Base-by-base conservation (phyloP, 1,140 invertebrate genomes). In the Tenebrio molitor region DNA sequence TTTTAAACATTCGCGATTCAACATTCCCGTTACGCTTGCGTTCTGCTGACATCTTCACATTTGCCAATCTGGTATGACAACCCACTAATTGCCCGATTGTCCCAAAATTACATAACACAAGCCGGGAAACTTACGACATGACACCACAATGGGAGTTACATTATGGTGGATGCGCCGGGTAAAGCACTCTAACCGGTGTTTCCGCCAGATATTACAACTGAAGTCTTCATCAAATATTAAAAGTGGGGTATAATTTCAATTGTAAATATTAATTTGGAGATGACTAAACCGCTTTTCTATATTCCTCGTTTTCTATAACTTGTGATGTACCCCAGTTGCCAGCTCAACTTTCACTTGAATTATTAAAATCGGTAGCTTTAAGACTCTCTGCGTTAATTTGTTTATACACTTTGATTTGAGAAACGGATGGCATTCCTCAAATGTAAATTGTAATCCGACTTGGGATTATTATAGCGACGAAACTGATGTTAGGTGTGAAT, bases 41-140 rank as follows among this genome's bases (percentile, higher is more conserved):
- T 12, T 39, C 36, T 39, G 25, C 3, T 29, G 25, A 4, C 25
- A 29, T 29, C 25, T 29, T 4, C 36, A 39, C 36, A 39, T 12
- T 39, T 12, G 12, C 36, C 36, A 39, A 39, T 39, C 36, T 39
- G 3, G 8, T 39, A 39, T 39, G 36, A 39, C 36, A 39, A 39
- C 7, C 12, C 36, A 39, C 36, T 39, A 39, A 39, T 39, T 39
- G 36, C 36, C 36, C 36, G n/a, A 39, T 39, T 39, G 36, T 39
- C 36, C 36, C 36, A 39, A 12, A 39, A 39, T 39, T 39, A 39
- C 12, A 39, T 39, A 39, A 39, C 36, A 39, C 36, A 39, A 39
- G 12, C 36, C 25, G 3, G 25, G 25, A 29, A 29, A 4, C 25
- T 29, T 29, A 29, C 25, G 8, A 8, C 25, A 29, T 29, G 8